Evolutionary conservation across 2,888 invertebrate genomes (phyloP), one percentile per base, ranked within the genome.

Genomic region (Drosophila rubida): DNA sequence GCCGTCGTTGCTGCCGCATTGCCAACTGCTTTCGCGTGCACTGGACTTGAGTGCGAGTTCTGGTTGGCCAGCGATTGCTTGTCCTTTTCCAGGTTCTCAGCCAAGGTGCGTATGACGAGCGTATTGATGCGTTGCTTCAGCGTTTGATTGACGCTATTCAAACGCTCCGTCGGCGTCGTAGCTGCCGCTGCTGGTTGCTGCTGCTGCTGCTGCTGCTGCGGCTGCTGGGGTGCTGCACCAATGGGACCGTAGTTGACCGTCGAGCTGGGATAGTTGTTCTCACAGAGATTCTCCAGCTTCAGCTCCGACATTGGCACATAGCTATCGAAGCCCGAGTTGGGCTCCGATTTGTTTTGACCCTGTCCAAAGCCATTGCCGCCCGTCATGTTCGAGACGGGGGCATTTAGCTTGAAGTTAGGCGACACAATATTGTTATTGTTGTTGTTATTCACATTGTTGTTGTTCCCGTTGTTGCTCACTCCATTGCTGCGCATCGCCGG

Each of bases 101-200:
- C 97, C 69, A 97, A 93, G 51, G 97, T 97, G 90, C 97, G 97
- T 90, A 97, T 95, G 1, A 98, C 96, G 88, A 97, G 94, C 63
- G 94, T 96, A 92, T 97, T 97, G 66, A 98, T 96, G 86, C 97
- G 94, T 90, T 97, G 97, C 90, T 97, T 97, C 8, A 97, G 92
- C 8, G 95, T 95, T 92, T 97, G 96, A 90, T 96, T 96, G 67
- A 90, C 89, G 90, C 90, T 90, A 66, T 84, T 91, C 55, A 86
- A 37, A 25, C 91, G 90, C 69, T 90, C 91, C 91, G 80, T 73
- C 37, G 89, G 78, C 13, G 53, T 71, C n/a, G 61, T 0, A 22
- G 57, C 37, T 46, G 62, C 5, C 27, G 60, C 35, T 37, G 53
- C 23, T 67, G 66, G 16, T 48, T 65, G 63, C 14, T 25, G 66